A percentile compares a stretch with the other conserved stretches of the same genome.
Evolutionary conservation across 1,140 invertebrate species (phyloP).

Genomic region (Delia radicum): DNA sequence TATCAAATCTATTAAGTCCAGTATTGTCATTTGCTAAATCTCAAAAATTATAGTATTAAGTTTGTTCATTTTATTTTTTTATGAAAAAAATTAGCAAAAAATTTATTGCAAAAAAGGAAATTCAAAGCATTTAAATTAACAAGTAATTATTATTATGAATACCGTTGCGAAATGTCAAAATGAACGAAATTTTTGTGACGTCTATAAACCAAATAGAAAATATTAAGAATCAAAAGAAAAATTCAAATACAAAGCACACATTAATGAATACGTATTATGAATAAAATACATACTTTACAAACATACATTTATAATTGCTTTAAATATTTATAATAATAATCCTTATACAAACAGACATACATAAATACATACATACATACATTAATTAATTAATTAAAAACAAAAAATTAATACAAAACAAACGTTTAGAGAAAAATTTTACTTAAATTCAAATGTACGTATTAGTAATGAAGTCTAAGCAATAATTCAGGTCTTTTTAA

Average conservation of each 20-base stretch:
- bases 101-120: neutral
- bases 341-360: neutral
- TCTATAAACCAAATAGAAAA: constrained; percentile 28
- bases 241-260: constrained; percentile 8
- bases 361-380: too few species aligned
- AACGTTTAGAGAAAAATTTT: neutral
- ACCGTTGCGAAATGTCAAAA: constrained; percentile 28
- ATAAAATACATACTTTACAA: neutral
- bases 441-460: neutral
- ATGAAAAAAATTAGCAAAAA: constrained; percentile 8
- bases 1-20: neutral
- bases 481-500: neutral
- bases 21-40: constrained; percentile 7
- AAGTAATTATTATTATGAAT: constrained; percentile 33
- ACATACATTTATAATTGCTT: neutral
- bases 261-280: constrained; percentile 11
- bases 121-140: constrained; percentile 17
- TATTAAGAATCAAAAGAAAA: neutral
- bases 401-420: too few species aligned
- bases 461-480: neutral
- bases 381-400: too few species aligned
- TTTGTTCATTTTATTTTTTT: neutral
- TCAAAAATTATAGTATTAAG: neutral
- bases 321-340: neutral
- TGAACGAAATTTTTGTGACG: constrained; percentile 33